A percentile compares a stretch with the other conserved stretches of the same genome.
These are phyloP conservation scores for Apis dorsata DNA, from an alignment of 1,140 invertebrate species.

Conservation along the genomic window DNA sequence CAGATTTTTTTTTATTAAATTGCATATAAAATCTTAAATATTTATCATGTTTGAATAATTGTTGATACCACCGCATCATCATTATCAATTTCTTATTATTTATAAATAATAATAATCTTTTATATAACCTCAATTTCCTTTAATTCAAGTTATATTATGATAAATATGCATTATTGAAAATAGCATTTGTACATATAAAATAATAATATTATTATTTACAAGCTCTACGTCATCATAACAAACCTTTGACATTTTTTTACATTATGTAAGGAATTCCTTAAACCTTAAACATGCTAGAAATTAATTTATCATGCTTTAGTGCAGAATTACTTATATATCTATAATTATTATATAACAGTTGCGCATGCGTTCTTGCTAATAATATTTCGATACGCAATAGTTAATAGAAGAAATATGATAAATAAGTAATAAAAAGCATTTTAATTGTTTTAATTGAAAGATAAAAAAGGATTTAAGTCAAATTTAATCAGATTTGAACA, in stretches of 20 bases:
- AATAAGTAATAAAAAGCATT: not conserved
- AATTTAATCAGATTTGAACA: not conserved
- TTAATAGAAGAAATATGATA: not conserved
- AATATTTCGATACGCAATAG: not conserved
- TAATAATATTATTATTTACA: not conserved
- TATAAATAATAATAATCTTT: conserved; percentile 25
- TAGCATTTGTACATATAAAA: not conserved
- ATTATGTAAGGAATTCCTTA: conserved; percentile 5
- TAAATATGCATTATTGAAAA: not conserved
- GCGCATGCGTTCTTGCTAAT: not conserved
- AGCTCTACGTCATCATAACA: conserved; percentile 2
- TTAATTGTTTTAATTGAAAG: not conserved
- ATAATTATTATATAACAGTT: not conserved
- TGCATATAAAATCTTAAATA: not conserved
- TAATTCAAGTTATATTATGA: not conserved
- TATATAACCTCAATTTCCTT: conserved; percentile 3
- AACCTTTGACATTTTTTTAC: not conserved
- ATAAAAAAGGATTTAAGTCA: not conserved
- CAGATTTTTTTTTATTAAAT: conserved; percentile 21
- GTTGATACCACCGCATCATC: conserved; percentile 58
- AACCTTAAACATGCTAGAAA: not conserved
- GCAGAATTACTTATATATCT: not conserved
- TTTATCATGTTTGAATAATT: conserved; percentile 37
- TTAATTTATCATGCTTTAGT: not conserved
- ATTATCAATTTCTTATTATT: conserved; percentile 41